Evolutionary conservation across 1,140 invertebrate genomes (phyloP).

Genomic region (Drosophila eugracilis): DNA sequence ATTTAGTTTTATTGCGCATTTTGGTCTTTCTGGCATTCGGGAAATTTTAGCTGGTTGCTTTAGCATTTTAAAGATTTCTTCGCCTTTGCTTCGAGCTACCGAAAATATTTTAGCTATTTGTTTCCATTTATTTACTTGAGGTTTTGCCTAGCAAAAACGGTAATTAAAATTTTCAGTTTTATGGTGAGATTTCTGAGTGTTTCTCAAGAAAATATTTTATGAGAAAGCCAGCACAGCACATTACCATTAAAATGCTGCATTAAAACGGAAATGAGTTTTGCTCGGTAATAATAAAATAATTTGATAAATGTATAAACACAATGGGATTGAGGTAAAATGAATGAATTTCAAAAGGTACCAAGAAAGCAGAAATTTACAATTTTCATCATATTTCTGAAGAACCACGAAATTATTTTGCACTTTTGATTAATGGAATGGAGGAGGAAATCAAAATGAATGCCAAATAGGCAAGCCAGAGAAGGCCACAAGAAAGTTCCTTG

Average conservation of each 20-base stretch:
- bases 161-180: constrained; percentile 23
- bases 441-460: constrained; percentile 36
- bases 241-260: background rate
- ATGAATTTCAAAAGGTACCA: background rate
- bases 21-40: constrained; percentile 51
- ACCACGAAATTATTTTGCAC: constrained; percentile 17
- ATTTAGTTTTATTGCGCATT: constrained; percentile 71
- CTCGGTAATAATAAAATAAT: background rate
- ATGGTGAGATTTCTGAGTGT: constrained; percentile 1
- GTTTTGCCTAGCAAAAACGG: constrained; percentile 10
- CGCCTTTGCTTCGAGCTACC: background rate
- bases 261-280: background rate
- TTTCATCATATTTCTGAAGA: background rate
- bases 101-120: constrained; percentile 22
- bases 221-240: background rate
- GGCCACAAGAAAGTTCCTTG: constrained; percentile 1
- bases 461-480: constrained; percentile 16
- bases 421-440: constrained; percentile 56
- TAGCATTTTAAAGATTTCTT: constrained; percentile 38
- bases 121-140: constrained; percentile 24
- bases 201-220: constrained; percentile 16
- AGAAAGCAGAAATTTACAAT: background rate
- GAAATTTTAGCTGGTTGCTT: constrained; percentile 33
- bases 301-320: background rate
- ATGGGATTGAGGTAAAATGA: background rate